Conservation (phyloP, 1,140 invertebrate genomes). For the Vanessa tameamea region DNA sequence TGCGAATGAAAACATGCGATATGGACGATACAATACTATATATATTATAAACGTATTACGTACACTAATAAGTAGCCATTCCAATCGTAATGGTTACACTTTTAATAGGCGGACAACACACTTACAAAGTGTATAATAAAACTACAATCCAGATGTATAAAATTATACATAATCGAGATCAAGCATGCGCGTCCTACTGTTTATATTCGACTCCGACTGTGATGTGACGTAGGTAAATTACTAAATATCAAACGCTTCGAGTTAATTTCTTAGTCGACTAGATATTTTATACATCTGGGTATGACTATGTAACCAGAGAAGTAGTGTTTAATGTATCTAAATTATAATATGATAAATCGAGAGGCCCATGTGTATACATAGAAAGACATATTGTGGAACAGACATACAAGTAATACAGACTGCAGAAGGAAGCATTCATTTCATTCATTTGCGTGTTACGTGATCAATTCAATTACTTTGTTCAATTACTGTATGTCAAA, state of each 20-base stretch:
- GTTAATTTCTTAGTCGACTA: conserved; percentile 11
- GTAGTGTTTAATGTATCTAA: conserved; percentile 30
- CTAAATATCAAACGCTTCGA: conserved; percentile 13
- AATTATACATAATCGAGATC: conserved; percentile 74
- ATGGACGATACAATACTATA: conserved; percentile 64
- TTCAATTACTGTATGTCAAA: conserved; percentile 41
- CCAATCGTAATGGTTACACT: conserved; percentile 75
- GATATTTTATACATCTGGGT: conserved; percentile 39
- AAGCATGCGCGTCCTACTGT: conserved; percentile 59
- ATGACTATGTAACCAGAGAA: conserved; percentile 37
- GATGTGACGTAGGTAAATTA: conserved; percentile 59
- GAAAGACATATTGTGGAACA: conserved; percentile 7
- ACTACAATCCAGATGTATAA: conserved; percentile 77
- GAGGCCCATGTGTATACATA: conserved; percentile 33
- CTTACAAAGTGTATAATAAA: conserved; percentile 79
- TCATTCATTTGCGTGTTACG: not conserved
- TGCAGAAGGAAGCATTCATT: not conserved
- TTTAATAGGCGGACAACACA: conserved; percentile 79
- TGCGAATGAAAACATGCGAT: conserved; percentile 59
- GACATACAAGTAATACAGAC: conserved; percentile 15
- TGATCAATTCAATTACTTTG: not conserved
- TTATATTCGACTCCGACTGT: conserved; percentile 52
- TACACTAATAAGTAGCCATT: conserved; percentile 77
- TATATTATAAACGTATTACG: conserved; percentile 68
- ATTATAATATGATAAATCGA: conserved; percentile 33